Evolutionary conservation across 2,888 invertebrate genomes (phyloP).

Genomic region (Campoletis raptor): DNA sequence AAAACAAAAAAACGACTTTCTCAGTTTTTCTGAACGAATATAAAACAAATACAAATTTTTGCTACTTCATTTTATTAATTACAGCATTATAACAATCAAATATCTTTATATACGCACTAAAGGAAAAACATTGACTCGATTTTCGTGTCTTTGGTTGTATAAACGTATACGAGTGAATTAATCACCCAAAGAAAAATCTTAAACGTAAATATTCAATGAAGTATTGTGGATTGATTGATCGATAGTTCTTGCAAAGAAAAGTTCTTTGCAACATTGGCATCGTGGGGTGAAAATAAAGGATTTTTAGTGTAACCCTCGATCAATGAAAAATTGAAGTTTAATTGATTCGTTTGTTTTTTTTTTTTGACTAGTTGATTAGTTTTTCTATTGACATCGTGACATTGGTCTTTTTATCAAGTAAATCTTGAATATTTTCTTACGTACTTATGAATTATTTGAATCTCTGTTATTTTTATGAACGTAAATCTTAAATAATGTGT

Average conservation of each 20-base stretch:
- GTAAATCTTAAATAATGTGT: background rate
- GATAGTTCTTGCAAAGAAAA: background rate
- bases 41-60: background rate
- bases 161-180: conserved; percentile 23
- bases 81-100: background rate
- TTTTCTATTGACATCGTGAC: background rate
- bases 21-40: background rate
- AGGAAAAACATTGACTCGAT: background rate
- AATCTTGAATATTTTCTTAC: background rate
- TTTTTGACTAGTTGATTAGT: conserved; percentile 27
- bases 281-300: background rate
- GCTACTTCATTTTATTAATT: background rate
- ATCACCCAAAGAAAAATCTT: conserved; percentile 14
- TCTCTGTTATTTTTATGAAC: background rate
- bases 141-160: conserved; percentile 51
- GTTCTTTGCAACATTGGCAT: background rate
- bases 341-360: background rate
- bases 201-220: background rate
- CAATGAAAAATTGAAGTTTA: background rate
- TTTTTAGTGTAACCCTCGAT: background rate
- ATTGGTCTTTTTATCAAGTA: background rate
- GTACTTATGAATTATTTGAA: background rate
- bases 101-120: background rate
- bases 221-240: background rate
- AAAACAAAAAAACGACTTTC: background rate